A percentile compares a stretch with the other conserved stretches of the same genome.
Evolutionary conservation across 2,888 invertebrate genomes (phyloP).

Genomic region (Hyppa rectilinea): DNA sequence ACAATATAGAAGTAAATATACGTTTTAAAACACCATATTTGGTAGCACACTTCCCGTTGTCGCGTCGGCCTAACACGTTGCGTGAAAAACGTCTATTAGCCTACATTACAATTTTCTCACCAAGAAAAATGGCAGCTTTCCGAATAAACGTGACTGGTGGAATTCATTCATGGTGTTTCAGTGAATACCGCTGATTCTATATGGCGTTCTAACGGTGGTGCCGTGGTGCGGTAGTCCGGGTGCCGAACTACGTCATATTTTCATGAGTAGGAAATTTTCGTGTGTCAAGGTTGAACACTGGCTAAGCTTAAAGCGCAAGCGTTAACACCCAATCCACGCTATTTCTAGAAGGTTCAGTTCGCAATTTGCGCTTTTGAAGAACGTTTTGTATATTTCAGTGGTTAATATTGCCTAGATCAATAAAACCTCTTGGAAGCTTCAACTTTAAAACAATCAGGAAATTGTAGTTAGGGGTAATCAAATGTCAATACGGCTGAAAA

Average conservation of each 20-base stretch:
- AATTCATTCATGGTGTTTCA: slow-evolving; percentile 58
- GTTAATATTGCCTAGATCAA: not conserved
- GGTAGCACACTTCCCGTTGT: slow-evolving; percentile 13
- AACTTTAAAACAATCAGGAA: not conserved
- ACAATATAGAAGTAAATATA: slow-evolving; percentile 14
- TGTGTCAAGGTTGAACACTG: slow-evolving; percentile 63
- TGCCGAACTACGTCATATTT: slow-evolving; percentile 59
- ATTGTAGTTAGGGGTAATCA: no score
- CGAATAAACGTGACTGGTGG: slow-evolving; percentile 50
- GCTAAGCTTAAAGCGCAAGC: slow-evolving; percentile 44
- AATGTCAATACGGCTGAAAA: no score
- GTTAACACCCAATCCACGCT: slow-evolving; percentile 5
- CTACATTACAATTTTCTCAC: slow-evolving; percentile 36
- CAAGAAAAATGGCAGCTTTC: slow-evolving; percentile 29
- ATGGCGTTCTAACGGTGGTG: slow-evolving; percentile 17
- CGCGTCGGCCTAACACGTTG: slow-evolving; percentile 16
- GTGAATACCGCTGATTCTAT: slow-evolving; percentile 32
- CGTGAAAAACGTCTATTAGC: slow-evolving; percentile 43
- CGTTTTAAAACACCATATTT: slow-evolving; percentile 20
- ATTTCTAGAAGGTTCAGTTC: slow-evolving; percentile 26
- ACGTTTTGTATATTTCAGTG: not conserved
- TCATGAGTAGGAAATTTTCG: slow-evolving; percentile 63
- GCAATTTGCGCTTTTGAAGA: not conserved
- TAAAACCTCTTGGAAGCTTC: not conserved
- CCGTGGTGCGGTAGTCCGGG: slow-evolving; percentile 11